Evolutionary conservation across 2,113 vertebrate genomes (phyloP).

Genomic region (Spea multiplicata): DNA sequence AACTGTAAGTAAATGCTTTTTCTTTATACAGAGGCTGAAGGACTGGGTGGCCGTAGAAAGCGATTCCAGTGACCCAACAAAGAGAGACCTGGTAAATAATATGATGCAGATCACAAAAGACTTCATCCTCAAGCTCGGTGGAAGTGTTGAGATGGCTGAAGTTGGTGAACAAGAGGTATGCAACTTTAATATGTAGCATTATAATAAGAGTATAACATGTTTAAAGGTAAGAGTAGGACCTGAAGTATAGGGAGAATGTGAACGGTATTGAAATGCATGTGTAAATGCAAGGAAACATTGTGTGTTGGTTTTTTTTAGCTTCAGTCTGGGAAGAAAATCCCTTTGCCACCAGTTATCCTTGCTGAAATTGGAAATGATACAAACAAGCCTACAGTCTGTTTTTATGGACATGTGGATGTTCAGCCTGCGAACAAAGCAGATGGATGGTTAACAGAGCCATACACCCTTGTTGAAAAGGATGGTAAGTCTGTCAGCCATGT

Average conservation of each 20-base stretch:
- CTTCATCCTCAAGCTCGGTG: constrained; percentile 57
- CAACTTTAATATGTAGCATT: too few species aligned
- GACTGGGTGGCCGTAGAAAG: constrained; percentile 70
- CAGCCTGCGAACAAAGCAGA: constrained; percentile 47
- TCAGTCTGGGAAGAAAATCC: constrained; percentile 30
- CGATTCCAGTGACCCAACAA: constrained; percentile 62
- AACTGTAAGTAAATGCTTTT: too few species aligned
- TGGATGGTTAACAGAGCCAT: constrained; percentile 51
- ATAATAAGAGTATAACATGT: too few species aligned
- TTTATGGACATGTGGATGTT: constrained; percentile 52
- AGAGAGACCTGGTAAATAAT: constrained; percentile 58
- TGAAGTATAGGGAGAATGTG: too few species aligned
- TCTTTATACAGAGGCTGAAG: constrained; percentile 57
- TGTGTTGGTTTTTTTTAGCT: constrained; percentile 33
- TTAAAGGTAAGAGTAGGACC: too few species aligned
- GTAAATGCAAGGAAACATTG: too few species aligned
- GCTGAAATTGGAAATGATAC: constrained; percentile 43
- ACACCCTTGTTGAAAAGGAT: constrained; percentile 42
- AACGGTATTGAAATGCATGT: too few species aligned
- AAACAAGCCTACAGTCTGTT: constrained; percentile 48
- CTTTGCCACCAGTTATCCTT: constrained; percentile 47
- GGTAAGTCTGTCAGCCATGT: constrained; percentile 11
- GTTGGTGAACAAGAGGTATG: constrained; percentile 61
- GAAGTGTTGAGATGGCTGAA: constrained; percentile 60
- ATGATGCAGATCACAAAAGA: constrained; percentile 66